phyloP scores from a whole-genome alignment of 2,888 invertebrate species.

The Mesochorus sp. region DNA sequence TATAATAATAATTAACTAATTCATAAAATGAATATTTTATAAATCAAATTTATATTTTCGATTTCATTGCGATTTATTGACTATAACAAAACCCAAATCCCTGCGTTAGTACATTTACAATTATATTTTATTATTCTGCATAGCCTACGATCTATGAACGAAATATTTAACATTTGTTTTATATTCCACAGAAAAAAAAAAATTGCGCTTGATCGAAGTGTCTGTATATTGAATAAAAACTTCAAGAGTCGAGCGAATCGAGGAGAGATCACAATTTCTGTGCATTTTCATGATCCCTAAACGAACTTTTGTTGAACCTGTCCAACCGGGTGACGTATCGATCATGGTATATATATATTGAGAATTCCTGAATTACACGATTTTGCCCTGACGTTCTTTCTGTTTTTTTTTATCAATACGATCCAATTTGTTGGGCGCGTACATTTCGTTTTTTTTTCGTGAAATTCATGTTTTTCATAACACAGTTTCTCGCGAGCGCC shows the following conservation, averaged over 20 bases:
- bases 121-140: no score
- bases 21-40: no score
- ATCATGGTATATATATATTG: conserved; percentile 11
- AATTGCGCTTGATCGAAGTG: not conserved
- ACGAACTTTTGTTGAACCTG: conserved; percentile 68
- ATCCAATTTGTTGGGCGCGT: conserved; percentile 60
- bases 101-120: no score
- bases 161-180: no score
- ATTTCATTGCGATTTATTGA: no score
- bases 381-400: conserved; percentile 19
- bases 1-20: no score
- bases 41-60: no score
- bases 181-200: no score
- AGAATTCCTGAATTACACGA: conserved; percentile 43
- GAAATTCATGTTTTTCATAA: conserved; percentile 48
- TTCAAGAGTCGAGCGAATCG: conserved; percentile 41
- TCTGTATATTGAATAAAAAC: conserved; percentile 22
- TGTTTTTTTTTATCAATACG: conserved; percentile 59
- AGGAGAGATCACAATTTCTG: conserved; percentile 20
- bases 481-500: conserved; percentile 9
- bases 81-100: no score
- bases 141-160: no score
- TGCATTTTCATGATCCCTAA: conserved; percentile 64
- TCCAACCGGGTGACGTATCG: conserved; percentile 73
- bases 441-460: conserved; percentile 58